phyloP scores from a whole-genome alignment of 2,797 vertebrate species.

The Centroberyx gerrardi region DNA sequence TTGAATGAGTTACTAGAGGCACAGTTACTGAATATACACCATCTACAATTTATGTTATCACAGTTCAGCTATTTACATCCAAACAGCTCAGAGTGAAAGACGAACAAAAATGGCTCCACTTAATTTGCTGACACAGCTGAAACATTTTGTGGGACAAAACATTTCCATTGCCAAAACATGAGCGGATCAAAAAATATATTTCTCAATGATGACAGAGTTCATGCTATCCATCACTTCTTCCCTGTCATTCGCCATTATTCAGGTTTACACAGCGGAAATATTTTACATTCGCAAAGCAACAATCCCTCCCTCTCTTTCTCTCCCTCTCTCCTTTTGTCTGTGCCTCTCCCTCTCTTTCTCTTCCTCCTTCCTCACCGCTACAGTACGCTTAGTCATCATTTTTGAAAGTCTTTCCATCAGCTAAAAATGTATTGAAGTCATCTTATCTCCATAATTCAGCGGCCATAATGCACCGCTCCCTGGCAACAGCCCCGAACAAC shows the following conservation, averaged over 20 bases:
- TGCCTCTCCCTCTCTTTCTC: constrained; percentile 10
- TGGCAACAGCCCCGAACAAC: constrained; percentile 33
- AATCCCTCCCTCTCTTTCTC: neutral
- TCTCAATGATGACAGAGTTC: neutral
- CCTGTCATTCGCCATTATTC: constrained; percentile 21
- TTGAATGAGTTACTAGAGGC: too few relatives aligned
- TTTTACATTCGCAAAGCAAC: constrained; percentile 39
- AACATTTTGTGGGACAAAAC: too few relatives aligned
- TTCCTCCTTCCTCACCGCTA: constrained; percentile 23
- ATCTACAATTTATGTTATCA: too few relatives aligned
- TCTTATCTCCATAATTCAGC: constrained; percentile 61
- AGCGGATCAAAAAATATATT: constrained; percentile 5
- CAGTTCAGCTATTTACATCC: neutral
- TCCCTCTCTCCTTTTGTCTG: neutral
- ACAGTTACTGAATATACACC: too few relatives aligned
- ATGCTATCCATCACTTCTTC: neutral
- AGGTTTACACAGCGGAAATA: constrained; percentile 8
- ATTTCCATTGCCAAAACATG: neutral
- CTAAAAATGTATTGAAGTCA: constrained; percentile 39
- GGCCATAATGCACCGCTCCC: constrained; percentile 34
- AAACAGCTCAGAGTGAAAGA: neutral
- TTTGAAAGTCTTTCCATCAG: constrained; percentile 29
- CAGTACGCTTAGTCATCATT: constrained; percentile 7
- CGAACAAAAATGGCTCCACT: neutral
- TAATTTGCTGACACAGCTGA: too few relatives aligned